Percentiles rank a stretch among this genome's conserved stretches.
These are phyloP conservation scores for Apus apus DNA, from an alignment of 2,113 vertebrate genomes.

Conservation along the genomic window DNA sequence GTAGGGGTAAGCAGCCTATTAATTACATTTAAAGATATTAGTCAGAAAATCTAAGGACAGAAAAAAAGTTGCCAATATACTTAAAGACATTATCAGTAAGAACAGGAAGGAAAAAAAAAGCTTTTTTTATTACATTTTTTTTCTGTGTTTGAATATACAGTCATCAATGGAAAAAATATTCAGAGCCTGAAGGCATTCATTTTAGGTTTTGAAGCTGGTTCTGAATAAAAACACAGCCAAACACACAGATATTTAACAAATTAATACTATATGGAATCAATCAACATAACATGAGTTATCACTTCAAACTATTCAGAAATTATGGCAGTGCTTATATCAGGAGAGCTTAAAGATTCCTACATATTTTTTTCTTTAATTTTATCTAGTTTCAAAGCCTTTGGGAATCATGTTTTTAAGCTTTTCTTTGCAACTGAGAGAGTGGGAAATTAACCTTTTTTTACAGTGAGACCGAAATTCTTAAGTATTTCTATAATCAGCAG, in stretches of 20 bases:
- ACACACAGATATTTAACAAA: neutral
- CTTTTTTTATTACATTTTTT: neutral
- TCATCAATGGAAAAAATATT: neutral
- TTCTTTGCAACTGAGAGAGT: neutral
- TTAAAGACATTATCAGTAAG: neutral
- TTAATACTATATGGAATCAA: neutral
- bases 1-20: neutral
- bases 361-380: neutral
- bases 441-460: constrained; percentile 31
- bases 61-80: neutral
- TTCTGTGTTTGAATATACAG: neutral
- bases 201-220: neutral
- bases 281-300: neutral
- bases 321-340: neutral
- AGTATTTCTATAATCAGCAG: neutral
- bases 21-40: neutral
- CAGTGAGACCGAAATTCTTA: neutral
- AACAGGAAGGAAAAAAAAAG: neutral
- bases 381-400: constrained; percentile 11
- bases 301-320: constrained; percentile 13
- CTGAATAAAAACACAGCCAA: constrained; percentile 1
- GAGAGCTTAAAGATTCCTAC: neutral
- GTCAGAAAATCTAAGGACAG: neutral
- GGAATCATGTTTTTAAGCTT: neutral
- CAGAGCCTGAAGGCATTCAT: neutral